phyloP scores from a whole-genome alignment of 2,888 invertebrate species.

The Cheilosia grossa region DNA sequence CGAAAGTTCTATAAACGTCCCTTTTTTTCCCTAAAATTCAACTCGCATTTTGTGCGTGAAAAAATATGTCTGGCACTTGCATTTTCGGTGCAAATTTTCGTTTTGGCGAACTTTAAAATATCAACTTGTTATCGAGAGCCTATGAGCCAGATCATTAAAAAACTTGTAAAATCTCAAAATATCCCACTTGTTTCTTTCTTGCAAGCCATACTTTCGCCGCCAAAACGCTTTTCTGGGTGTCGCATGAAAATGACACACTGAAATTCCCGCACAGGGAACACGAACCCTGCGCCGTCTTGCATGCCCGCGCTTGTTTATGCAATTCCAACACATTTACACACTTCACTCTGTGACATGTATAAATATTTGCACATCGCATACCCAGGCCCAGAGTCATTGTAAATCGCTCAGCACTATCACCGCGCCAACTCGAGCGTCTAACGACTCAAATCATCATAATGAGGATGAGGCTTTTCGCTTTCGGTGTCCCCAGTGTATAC shows the following conservation, averaged over 20 bases:
- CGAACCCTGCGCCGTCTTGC: slow-evolving; percentile 23
- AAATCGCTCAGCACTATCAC: slow-evolving; percentile 2
- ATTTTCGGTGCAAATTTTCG: too few relatives aligned
- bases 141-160: too few relatives aligned
- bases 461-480: slow-evolving; percentile 35
- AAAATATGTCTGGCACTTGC: too few relatives aligned
- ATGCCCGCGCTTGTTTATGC: slow-evolving; percentile 19
- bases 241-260: too few relatives aligned
- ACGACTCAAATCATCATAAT: slow-evolving; percentile 52
- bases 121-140: too few relatives aligned
- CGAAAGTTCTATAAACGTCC: too few relatives aligned
- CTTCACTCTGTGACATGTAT: slow-evolving; percentile 24
- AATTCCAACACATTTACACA: neutral
- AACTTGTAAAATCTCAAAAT: too few relatives aligned
- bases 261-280: too few relatives aligned
- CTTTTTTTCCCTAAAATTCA: too few relatives aligned
- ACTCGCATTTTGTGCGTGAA: too few relatives aligned
- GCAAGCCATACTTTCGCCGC: neutral
- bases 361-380: slow-evolving; percentile 46
- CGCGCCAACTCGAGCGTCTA: slow-evolving; percentile 35
- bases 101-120: too few relatives aligned
- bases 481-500: slow-evolving; percentile 12
- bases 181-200: neutral
- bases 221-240: too few relatives aligned
- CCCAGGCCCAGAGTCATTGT: slow-evolving; percentile 39